Base-by-base conservation (phyloP, 1,140 invertebrate species). In the Drosophila virilis region DNA sequence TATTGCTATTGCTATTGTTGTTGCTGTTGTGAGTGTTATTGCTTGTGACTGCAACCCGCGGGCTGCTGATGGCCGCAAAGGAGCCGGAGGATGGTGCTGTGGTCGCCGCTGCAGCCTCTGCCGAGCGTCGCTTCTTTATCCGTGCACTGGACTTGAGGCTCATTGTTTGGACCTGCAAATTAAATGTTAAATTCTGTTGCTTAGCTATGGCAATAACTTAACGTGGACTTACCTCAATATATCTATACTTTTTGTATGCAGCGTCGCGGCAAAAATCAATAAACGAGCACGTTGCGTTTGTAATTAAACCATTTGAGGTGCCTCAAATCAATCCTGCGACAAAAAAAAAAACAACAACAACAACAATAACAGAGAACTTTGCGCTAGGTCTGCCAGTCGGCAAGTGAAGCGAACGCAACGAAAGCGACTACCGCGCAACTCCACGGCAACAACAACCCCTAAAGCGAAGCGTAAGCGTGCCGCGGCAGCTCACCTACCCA, bases 381-480 rank as follows among this genome's bases (percentile, higher is more conserved):
- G 65, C 54, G 54, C 46, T 64, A 52, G 51, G 60, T 43, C 45
- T 17, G 68, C 38, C 60, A 8, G 50, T 67, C 58, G 66, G 78
- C 83, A 65, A 89, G 76, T 83, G 83, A 89, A 83, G 86, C 37
- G 61, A 57, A 57, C 33, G 33, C 10, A 67, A 72, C 54, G 57
- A 51, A 59, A 55, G 76, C 54, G 45, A 46, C 66, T 48, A 88
- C 55, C 48, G 84, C 84, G 84, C 84, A 89, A 90, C 77, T 80
- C 78, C 80, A 74, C 67, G 80, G 84, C 84, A 90, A 89, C 85
- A 84, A 64, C 84, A 77, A 89, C 84, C 84, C 84, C 51, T 90
- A 89, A 78, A 45, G 37, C 38, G 22, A 22, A 60, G 42, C 22
- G 66, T 73, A 77, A 77, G 61, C 61, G 68, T 76, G 61, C 54